Evolutionary conservation across 2,888 invertebrate genomes (phyloP), one percentile per base, ranked within the genome.

Genomic region (Archips crataeganus): DNA sequence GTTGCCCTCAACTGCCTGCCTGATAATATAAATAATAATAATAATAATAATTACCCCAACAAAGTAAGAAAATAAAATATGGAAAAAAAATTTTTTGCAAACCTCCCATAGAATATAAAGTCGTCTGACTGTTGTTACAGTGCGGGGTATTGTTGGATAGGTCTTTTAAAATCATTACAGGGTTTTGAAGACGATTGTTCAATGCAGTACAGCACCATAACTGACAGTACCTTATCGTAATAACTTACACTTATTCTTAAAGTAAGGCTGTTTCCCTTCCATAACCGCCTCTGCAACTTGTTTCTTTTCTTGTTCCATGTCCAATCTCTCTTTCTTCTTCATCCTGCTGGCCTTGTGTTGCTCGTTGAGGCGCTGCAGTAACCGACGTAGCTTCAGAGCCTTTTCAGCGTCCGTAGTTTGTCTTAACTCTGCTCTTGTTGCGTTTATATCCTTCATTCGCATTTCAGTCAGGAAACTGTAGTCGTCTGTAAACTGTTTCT

Each of bases 401-500:
- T 95, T 94, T 45, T 97, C 95, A 0, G 95, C 95, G 84, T 98
- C 96, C 0, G 91, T 91, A 0, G 96, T 95, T 34, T 94, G 89
- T 61, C 95, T 95, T 9, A 97, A 84, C 84, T 97, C 95, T 11
- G 95, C 93, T 78, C 96, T 95, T 13, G 98, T 91, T 47, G 95
- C 87, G 74, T 92, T 89, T 10, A 97, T 95, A 86, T 99, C 98
- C 75, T 96, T 96, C 69, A 95, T 90, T 23, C 96, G 96, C 1
- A 98, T 91, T 39, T 97, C 96, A 15, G 95, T 95, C 0, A 98
- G 82, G 87, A 99, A 99, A 76, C 95, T 95, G 83, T 98, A 99
- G 81, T 97, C 96, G 71, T 96, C 95, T 71, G 96, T 96, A 85
- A 98, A 98, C 36, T 95, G 92, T 79, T 96, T 96, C 69, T 97